Percentiles rank a stretch among this genome's conserved stretches.
Conservation (phyloP, 2,888 invertebrate species). For the Silvanus unidentatus region DNA sequence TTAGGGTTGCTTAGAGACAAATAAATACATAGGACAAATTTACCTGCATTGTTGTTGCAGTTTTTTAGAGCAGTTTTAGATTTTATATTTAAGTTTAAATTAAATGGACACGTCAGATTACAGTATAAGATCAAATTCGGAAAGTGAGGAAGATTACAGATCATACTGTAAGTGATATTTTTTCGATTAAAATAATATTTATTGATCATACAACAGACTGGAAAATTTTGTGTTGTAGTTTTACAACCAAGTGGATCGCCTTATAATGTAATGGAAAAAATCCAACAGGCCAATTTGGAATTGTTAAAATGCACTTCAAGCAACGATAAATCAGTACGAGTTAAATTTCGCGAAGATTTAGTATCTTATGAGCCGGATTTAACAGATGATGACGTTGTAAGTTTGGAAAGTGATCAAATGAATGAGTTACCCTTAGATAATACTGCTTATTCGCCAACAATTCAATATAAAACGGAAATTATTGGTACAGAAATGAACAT, state of each 20-base stretch:
- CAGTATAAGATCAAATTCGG: conserved; percentile 3
- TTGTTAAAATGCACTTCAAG: conserved; percentile 39
- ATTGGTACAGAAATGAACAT: conserved; percentile 18
- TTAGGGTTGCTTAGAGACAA: no score
- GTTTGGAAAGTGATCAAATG: conserved; percentile 40
- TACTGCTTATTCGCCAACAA: conserved; percentile 9
- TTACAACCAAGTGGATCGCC: conserved; percentile 49
- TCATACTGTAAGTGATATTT: conserved; percentile 26
- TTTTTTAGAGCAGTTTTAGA: no score
- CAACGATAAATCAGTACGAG: conserved; percentile 37
- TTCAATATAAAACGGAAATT: conserved; percentile 23
- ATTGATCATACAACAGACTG: conserved; percentile 1
- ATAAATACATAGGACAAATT: no score
- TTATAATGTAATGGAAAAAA: conserved; percentile 52
- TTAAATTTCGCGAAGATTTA: conserved; percentile 48
- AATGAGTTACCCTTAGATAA: conserved; percentile 21
- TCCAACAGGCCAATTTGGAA: conserved; percentile 51
- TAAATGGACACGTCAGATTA: not conserved
- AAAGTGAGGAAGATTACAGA: conserved; percentile 22
- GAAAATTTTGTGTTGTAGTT: conserved; percentile 38
- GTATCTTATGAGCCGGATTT: conserved; percentile 49
- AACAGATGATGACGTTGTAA: conserved; percentile 42
- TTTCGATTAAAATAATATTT: not conserved
- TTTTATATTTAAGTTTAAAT: no score
- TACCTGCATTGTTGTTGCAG: no score